phyloP scores from a whole-genome alignment of 2,888 invertebrate genomes.

The Cheilosia grossa region DNA sequence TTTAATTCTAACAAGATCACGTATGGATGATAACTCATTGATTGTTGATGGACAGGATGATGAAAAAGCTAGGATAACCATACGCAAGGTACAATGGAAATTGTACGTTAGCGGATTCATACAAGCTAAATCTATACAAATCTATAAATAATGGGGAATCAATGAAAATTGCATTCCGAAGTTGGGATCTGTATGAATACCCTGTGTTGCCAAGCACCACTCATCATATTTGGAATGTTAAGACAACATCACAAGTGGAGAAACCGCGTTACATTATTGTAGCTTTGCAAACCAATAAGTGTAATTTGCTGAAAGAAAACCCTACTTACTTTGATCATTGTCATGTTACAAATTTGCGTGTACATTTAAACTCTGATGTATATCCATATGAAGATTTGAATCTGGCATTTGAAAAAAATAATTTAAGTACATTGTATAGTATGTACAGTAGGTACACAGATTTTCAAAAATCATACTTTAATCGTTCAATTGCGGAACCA shows the following conservation, averaged over 20 bases:
- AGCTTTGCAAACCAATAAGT: constrained; percentile 78
- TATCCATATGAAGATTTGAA: no score
- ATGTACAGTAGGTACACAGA: no score
- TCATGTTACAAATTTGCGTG: no score
- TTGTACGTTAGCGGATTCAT: constrained; percentile 11
- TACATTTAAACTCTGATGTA: no score
- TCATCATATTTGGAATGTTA: constrained; percentile 78
- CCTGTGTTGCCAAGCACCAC: constrained; percentile 76
- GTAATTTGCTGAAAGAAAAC: no score
- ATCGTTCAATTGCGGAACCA: no score
- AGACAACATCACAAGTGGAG: constrained; percentile 79
- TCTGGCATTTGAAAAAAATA: no score
- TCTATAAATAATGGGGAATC: constrained; percentile 32
- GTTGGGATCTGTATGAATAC: constrained; percentile 64
- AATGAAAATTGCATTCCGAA: constrained; percentile 48
- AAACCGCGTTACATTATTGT: constrained; percentile 80
- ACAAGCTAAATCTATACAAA: constrained; percentile 53
- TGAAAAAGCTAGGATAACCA: constrained; percentile 10
- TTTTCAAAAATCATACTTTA: no score
- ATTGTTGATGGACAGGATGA: no score
- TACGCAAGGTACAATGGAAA: constrained; percentile 49
- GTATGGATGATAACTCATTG: not conserved
- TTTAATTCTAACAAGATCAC: constrained; percentile 76
- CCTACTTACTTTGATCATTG: no score
- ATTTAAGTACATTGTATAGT: no score